These are phyloP conservation scores for Hippocampus zosterae DNA, from an alignment of 2,113 vertebrate genomes.

Conservation along the genomic window DNA sequence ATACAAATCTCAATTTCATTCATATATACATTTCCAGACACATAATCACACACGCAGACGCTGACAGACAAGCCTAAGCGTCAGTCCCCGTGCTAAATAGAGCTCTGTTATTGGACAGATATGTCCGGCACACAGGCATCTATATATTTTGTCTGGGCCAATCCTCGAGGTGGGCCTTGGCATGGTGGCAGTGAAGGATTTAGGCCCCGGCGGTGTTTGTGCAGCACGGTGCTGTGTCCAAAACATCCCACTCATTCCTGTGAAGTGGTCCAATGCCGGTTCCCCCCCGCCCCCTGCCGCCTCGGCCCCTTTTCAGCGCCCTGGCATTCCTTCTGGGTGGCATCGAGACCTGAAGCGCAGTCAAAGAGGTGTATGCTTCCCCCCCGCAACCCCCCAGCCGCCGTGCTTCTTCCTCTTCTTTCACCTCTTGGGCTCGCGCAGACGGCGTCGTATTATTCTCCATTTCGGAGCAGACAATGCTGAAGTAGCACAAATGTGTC, in stretches of 20 bases:
- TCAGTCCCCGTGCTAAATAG: conserved; percentile 56
- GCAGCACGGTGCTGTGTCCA: conserved; percentile 64
- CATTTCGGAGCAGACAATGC: conserved; percentile 23
- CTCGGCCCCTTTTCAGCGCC: conserved; percentile 48
- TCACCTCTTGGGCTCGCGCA: conserved; percentile 28
- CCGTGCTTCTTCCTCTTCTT: conserved; percentile 21
- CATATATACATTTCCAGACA: conserved; percentile 47
- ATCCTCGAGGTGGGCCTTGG: conserved; percentile 51
- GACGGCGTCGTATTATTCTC: conserved; percentile 25
- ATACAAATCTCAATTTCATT: conserved; percentile 53
- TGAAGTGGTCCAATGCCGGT: conserved; percentile 70
- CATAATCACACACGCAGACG: conserved; percentile 54
- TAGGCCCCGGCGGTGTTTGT: conserved; percentile 68
- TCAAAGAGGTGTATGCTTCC: conserved; percentile 38
- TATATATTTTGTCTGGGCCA: conserved; percentile 66
- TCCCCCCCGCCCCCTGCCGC: conserved; percentile 19
- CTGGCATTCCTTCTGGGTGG: conserved; percentile 64
- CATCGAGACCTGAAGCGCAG: conserved; percentile 47
- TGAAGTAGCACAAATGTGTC: conserved; percentile 41
- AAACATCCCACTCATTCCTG: conserved; percentile 57
- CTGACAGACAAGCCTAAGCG: conserved; percentile 56
- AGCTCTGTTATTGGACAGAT: conserved; percentile 57
- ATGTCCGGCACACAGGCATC: conserved; percentile 50
- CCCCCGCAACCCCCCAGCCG: too few relatives aligned
- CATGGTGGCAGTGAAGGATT: conserved; percentile 58